phyloP scores from a whole-genome alignment of 2,797 vertebrate species.

The Crenuchus spilurus region DNA sequence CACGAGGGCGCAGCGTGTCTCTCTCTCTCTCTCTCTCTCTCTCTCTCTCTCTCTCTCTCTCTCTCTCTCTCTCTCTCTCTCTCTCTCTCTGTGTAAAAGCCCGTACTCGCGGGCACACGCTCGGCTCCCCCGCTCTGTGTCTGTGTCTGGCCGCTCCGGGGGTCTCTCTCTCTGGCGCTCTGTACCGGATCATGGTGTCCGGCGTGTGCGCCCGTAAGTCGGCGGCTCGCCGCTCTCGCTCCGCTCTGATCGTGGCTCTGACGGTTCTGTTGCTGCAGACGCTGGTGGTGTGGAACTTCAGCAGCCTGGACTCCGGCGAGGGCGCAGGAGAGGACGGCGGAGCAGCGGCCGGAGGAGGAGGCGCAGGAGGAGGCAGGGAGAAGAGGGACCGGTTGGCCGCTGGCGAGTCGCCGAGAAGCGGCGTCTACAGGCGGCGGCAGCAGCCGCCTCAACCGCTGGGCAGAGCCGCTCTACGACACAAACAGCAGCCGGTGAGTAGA shows the following conservation, averaged over 20 bases:
- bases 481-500: conserved; percentile 27
- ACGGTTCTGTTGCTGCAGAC: conserved; percentile 92
- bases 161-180: not conserved
- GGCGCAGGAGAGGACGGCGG: conserved; percentile 73
- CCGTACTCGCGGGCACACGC: not conserved
- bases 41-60: conserved; percentile 11
- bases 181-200: conserved; percentile 69
- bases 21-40: not conserved
- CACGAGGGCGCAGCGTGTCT: not conserved
- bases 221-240: conserved; percentile 88
- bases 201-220: conserved; percentile 83
- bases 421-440: conserved; percentile 10
- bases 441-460: not conserved
- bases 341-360: conserved; percentile 19
- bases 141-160: not conserved
- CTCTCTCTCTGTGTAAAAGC: not conserved
- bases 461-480: conserved; percentile 13
- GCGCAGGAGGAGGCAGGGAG: conserved; percentile 8
- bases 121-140: conserved; percentile 4
- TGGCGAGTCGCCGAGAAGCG: not conserved
- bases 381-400: conserved; percentile 30
- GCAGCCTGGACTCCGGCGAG: conserved; percentile 87
- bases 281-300: conserved; percentile 95
- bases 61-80: conserved; percentile 7
- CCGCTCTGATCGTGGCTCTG: conserved; percentile 86